Percentiles rank a stretch among this genome's conserved stretches.
Conservation (phyloP, 2,888 invertebrate genomes). For the Ecdyonurus torrentis region DNA sequence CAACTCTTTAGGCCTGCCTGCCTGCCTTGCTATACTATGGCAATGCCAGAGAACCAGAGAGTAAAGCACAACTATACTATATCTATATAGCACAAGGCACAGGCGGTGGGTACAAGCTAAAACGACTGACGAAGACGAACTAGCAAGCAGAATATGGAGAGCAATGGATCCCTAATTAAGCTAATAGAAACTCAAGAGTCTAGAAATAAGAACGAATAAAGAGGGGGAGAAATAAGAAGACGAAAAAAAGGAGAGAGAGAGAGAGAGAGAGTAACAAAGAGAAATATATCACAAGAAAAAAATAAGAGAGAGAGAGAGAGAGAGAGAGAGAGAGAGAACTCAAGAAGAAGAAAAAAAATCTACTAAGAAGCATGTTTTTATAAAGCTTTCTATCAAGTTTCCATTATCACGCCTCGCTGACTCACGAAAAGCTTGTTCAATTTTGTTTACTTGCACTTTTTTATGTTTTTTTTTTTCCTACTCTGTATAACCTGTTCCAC, state of each 20-base stretch:
- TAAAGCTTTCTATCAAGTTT: not conserved
- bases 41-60: too few species aligned
- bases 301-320: not conserved
- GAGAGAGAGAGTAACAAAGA: not conserved
- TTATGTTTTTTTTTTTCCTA: not conserved
- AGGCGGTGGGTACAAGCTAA: constrained; percentile 7
- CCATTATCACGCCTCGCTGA: not conserved
- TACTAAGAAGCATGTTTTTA: not conserved
- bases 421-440: not conserved
- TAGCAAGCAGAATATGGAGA: constrained; percentile 2
- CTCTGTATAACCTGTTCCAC: not conserved
- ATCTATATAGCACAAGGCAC: constrained; percentile 16
- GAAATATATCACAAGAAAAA: not conserved
- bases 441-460: not conserved
- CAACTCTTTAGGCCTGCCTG: constrained; percentile 22
- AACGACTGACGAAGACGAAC: constrained; percentile 2
- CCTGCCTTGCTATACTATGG: too few species aligned
- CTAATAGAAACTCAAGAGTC: constrained; percentile 1
- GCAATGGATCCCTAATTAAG: constrained; percentile 1
- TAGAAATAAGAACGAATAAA: not conserved
- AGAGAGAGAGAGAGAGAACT: too few species aligned
- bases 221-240: too few species aligned
- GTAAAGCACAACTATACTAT: too few species aligned
- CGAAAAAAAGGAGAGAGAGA: too few species aligned
- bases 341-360: not conserved